phyloP scores from a whole-genome alignment of 1,140 invertebrate genomes.

The Amphibalanus amphitrite region DNA sequence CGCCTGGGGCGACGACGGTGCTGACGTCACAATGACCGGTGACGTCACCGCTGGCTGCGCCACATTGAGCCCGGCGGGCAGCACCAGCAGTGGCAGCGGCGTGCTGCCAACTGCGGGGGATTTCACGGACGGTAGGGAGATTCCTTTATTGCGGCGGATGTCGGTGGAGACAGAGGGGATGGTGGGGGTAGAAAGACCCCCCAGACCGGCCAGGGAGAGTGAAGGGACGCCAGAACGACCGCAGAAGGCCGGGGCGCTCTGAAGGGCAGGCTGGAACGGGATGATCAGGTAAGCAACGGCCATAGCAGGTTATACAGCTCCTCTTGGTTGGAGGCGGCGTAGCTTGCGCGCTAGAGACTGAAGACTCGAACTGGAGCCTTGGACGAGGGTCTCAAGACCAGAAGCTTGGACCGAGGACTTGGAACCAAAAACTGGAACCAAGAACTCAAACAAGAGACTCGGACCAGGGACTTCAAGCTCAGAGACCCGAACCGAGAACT shows the following conservation, averaged over 20 bases:
- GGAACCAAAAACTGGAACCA: too few species aligned
- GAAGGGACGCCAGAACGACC: too few species aligned
- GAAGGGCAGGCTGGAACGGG: neutral
- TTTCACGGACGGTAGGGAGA: neutral
- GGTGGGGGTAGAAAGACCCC: too few species aligned
- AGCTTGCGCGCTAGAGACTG: neutral
- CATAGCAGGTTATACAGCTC: neutral
- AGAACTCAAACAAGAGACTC: too few species aligned
- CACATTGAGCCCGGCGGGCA: neutral
- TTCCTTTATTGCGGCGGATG: too few species aligned
- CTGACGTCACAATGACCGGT: neutral
- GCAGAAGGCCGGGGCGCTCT: neutral
- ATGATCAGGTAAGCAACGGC: neutral
- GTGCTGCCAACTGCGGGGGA: too few species aligned
- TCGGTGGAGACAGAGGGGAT: neutral
- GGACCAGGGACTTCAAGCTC: too few species aligned
- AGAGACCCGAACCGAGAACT: too few species aligned
- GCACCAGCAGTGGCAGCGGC: neutral
- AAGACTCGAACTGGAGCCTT: too few species aligned
- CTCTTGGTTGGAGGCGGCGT: too few species aligned
- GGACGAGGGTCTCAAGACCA: too few species aligned
- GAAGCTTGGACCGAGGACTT: too few species aligned
- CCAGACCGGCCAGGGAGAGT: neutral
- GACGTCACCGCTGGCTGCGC: neutral
- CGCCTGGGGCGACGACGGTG: neutral